Conservation (phyloP, 2,888 invertebrate genomes). For the Cyrtodaria siliqua region DNA sequence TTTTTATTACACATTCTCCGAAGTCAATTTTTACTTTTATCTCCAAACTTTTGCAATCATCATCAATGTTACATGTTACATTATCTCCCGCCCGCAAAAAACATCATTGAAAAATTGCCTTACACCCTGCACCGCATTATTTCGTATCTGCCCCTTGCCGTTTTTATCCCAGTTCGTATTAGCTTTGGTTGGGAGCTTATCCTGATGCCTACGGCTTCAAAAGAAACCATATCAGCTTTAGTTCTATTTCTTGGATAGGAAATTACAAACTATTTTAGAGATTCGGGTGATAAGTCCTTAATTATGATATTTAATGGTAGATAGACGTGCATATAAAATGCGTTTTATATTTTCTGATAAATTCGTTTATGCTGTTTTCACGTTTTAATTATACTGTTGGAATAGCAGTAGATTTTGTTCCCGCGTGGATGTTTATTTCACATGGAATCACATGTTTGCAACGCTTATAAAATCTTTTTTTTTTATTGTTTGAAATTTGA, state of each 20-base stretch:
- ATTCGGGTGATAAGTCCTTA: conserved; percentile 52
- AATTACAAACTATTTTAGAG: conserved; percentile 49
- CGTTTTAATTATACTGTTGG: too few species aligned
- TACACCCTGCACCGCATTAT: neutral
- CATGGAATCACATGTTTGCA: too few species aligned
- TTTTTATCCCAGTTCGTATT: conserved; percentile 50
- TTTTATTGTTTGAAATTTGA: too few species aligned
- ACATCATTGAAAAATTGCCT: neutral
- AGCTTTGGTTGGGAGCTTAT: conserved; percentile 51
- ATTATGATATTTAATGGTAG: conserved; percentile 56
- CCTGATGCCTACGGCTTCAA: conserved; percentile 50
- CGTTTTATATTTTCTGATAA: conserved; percentile 18
- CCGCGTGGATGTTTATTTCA: too few species aligned
- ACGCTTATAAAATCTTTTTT: too few species aligned
- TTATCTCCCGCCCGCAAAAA: neutral
- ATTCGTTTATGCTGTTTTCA: neutral
- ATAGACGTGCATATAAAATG: conserved; percentile 39
- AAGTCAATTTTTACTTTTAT: too few species aligned
- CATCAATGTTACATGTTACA: too few species aligned
- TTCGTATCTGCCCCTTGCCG: conserved; percentile 26
- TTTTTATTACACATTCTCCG: too few species aligned
- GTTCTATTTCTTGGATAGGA: conserved; percentile 43
- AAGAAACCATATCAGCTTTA: conserved; percentile 46
- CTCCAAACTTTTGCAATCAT: too few species aligned
- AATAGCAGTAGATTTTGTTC: too few species aligned